These are phyloP conservation scores for Drosophila kanekoi DNA, from an alignment of 2,888 invertebrate species.

Conservation along the genomic window DNA sequence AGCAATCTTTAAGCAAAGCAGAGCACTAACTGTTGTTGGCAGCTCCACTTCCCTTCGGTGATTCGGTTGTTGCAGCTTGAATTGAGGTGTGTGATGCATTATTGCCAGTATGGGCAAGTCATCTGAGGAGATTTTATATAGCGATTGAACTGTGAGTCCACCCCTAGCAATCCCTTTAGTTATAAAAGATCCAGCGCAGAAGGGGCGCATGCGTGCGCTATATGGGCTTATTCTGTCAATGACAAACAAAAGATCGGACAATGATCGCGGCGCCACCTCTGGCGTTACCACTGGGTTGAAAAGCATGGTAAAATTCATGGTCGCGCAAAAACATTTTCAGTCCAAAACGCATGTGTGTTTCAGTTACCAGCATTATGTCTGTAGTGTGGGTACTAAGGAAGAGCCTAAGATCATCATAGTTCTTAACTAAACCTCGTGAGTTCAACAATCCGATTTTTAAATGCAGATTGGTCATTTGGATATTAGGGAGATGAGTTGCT, in stretches of 20 bases:
- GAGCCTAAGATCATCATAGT: conserved; percentile 4
- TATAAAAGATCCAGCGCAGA: conserved; percentile 24
- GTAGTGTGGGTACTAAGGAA: conserved; percentile 13
- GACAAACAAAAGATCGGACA: no score
- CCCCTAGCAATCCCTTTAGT: no score
- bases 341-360: no score
- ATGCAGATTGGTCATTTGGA: neutral
- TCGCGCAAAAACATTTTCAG: conserved; percentile 1
- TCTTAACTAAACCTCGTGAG: conserved; percentile 7
- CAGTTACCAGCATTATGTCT: neutral
- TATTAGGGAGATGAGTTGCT: no score
- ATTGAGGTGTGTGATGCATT: conserved; percentile 7
- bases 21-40: no score
- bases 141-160: no score
- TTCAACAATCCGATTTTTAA: conserved; percentile 35
- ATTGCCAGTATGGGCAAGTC: neutral
- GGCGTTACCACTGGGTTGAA: conserved; percentile 1
- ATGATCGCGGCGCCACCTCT: no score
- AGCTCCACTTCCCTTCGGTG: no score
- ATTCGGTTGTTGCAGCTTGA: no score
- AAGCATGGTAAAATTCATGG: neutral
- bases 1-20: no score
- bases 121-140: no score
- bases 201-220: neutral
- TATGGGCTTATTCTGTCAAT: no score